A percentile compares a stretch with the other conserved stretches of the same genome.
Evolutionary conservation across 1,140 invertebrate genomes (phyloP).

Genomic region (Leucophenga varia): DNA sequence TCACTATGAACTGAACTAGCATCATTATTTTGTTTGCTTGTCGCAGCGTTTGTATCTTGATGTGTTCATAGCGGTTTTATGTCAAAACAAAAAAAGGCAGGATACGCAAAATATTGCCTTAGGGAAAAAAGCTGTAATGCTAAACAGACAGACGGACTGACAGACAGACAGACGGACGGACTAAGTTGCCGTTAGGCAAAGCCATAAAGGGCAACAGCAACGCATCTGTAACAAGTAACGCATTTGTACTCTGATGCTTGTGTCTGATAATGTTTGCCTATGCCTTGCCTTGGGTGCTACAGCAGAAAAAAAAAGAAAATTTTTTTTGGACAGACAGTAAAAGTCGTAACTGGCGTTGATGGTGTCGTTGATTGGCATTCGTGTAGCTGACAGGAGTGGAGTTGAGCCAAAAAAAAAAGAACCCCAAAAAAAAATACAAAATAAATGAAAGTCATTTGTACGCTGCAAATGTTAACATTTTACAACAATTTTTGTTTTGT

Average conservation of each 20-base stretch:
- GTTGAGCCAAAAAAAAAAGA: too few relatives aligned
- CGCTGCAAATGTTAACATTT: constrained; percentile 47
- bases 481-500: neutral
- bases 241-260: constrained; percentile 54
- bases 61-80: constrained; percentile 55
- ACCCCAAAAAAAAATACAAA: too few relatives aligned
- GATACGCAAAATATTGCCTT: too few relatives aligned
- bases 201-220: too few relatives aligned
- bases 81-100: constrained; percentile 49
- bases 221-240: constrained; percentile 46
- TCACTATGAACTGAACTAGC: too few relatives aligned
- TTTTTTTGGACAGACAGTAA: constrained; percentile 28
- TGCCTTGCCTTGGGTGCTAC: constrained; percentile 10
- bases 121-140: too few relatives aligned
- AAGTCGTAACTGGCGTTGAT: constrained; percentile 47
- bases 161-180: too few relatives aligned
- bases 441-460: constrained; percentile 36
- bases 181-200: too few relatives aligned
- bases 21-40: constrained; percentile 53
- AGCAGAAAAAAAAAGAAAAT: constrained; percentile 6
- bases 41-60: constrained; percentile 51
- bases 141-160: too few relatives aligned
- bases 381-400: too few relatives aligned
- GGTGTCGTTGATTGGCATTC: constrained; percentile 43
- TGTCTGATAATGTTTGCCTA: constrained; percentile 41